Percentiles rank a stretch among this genome's conserved stretches.
phyloP scores from a whole-genome alignment of 2,888 invertebrate species.

The Bibio marci region DNA sequence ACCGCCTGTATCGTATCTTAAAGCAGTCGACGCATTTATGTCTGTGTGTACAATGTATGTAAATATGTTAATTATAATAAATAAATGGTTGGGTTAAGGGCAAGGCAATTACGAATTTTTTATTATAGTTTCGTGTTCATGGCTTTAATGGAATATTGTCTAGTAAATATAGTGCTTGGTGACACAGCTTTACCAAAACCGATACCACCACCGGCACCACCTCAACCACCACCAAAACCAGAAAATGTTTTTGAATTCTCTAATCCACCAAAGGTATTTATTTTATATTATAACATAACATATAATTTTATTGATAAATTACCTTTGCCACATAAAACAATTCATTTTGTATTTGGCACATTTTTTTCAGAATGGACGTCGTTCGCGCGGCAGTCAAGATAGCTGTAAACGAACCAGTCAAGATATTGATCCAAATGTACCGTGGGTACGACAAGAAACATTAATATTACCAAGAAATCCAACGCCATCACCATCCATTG shows the following conservation, averaged over 20 bases:
- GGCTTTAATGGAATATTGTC: conserved; percentile 84
- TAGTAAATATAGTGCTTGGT: conserved; percentile 51
- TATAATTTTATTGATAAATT: neutral
- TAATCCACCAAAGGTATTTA: conserved; percentile 9
- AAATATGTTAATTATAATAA: too few relatives aligned
- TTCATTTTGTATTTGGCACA: neutral
- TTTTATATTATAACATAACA: neutral
- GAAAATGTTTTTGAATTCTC: conserved; percentile 18
- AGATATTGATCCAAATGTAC: conserved; percentile 26
- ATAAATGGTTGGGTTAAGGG: too few relatives aligned
- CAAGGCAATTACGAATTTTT: too few relatives aligned
- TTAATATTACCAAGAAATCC: conserved; percentile 15
- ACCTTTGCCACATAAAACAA: neutral
- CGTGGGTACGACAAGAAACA: conserved; percentile 28
- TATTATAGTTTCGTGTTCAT: conserved; percentile 68
- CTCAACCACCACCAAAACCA: conserved; percentile 15
- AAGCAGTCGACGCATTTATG: conserved; percentile 87
- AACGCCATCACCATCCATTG: conserved; percentile 23
- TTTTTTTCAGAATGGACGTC: conserved; percentile 8
- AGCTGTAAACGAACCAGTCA: conserved; percentile 20
- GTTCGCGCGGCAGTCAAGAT: conserved; percentile 2
- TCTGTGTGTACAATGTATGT: conserved; percentile 74
- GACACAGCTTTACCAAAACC: conserved; percentile 29
- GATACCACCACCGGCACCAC: conserved; percentile 19
- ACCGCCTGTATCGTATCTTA: conserved; percentile 84